Evolutionary conservation across 2,113 vertebrate species (phyloP).

Genomic region (Scomber colias): DNA sequence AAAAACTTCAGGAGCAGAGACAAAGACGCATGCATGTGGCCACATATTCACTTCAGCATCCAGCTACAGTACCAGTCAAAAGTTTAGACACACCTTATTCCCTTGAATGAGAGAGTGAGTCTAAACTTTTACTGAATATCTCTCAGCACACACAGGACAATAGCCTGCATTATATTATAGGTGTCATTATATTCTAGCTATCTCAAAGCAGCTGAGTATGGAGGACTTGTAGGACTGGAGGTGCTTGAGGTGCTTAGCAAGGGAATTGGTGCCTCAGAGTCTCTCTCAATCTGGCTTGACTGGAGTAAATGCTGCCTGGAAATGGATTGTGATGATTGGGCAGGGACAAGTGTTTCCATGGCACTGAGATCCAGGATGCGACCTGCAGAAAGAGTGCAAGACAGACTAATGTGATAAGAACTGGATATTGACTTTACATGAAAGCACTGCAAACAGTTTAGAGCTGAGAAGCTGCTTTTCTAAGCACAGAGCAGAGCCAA

Average conservation of each 20-base stretch:
- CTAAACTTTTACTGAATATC: slow-evolving; percentile 37
- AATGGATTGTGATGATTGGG: slow-evolving; percentile 24
- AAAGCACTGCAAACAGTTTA: background rate
- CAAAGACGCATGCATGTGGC: background rate
- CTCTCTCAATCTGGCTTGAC: slow-evolving; percentile 38
- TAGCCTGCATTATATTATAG: slow-evolving; percentile 23
- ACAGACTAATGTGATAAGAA: background rate
- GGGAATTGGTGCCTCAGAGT: slow-evolving; percentile 53
- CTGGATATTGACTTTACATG: background rate
- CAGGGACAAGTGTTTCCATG: slow-evolving; percentile 1
- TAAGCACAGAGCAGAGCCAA: background rate
- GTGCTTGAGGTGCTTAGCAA: background rate
- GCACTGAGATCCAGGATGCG: slow-evolving; percentile 73
- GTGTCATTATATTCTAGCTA: slow-evolving; percentile 64
- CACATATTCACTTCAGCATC: slow-evolving; percentile 83
- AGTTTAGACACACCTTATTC: too few species aligned
- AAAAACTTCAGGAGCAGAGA: background rate
- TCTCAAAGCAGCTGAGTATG: background rate
- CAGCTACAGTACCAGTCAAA: slow-evolving; percentile 47
- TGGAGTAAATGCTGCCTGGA: background rate
- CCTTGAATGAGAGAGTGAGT: too few species aligned
- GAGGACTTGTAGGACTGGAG: background rate
- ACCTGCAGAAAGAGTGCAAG: slow-evolving; percentile 71
- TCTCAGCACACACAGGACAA: slow-evolving; percentile 71
- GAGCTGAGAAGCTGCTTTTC: background rate